These are phyloP conservation scores for Dolichomitus sp. DNA, from an alignment of 2,888 invertebrate species.

Conservation along the genomic window DNA sequence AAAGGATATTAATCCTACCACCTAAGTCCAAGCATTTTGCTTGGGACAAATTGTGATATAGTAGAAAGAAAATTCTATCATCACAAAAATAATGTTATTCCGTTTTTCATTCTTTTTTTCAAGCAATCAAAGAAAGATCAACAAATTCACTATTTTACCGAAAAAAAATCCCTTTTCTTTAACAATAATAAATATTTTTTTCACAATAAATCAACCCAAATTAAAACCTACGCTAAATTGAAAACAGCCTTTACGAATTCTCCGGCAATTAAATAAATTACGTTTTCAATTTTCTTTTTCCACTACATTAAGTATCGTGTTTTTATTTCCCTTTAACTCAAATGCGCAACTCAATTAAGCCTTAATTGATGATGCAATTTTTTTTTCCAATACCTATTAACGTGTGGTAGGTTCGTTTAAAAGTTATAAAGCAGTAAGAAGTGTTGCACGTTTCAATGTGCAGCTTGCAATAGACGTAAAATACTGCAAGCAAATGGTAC, in stretches of 20 bases:
- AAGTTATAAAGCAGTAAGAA: not conserved
- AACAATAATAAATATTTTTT: too few species aligned
- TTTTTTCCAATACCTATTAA: not conserved
- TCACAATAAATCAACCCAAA: too few species aligned
- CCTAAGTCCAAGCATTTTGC: not conserved
- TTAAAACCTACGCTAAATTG: not conserved
- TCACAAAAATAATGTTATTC: too few species aligned
- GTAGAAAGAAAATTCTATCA: not conserved
- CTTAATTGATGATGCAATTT: not conserved
- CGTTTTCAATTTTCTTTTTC: not conserved
- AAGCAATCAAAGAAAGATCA: too few species aligned
- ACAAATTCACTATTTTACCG: too few species aligned
- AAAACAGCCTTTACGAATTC: not conserved
- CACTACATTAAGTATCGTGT: not conserved
- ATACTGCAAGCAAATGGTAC: not conserved
- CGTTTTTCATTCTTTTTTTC: too few species aligned
- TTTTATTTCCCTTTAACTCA: not conserved
- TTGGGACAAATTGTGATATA: not conserved
- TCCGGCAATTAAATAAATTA: constrained; percentile 12
- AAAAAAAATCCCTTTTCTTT: too few species aligned
- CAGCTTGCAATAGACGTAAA: not conserved
- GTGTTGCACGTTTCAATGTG: not conserved
- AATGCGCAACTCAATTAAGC: not conserved
- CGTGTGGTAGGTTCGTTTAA: not conserved
- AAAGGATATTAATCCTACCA: not conserved